Evolutionary conservation across 37 sponge, comb jelly and placozoan species (phyloP).

Genomic region (Lycopodina hypogea): DNA sequence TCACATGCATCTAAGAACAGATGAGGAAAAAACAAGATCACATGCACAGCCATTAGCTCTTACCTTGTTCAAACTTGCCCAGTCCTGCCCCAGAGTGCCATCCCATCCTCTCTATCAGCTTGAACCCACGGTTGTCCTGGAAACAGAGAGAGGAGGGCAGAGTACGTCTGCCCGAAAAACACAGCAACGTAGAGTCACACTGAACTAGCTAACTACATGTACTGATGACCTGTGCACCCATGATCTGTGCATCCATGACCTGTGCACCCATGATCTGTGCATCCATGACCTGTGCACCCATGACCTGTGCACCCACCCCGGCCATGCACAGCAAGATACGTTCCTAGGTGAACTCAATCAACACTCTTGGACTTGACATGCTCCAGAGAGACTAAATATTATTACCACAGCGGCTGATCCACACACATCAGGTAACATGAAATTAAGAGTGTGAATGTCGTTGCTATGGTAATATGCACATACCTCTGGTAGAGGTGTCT

Average conservation of each 20-base stretch:
- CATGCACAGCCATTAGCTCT: not conserved
- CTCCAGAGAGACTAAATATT: too few species aligned
- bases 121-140: slow-evolving; percentile 81
- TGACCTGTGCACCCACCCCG: too few species aligned
- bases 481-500: slow-evolving; percentile 65
- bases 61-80: slow-evolving; percentile 74
- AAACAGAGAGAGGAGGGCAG: slow-evolving; percentile 12
- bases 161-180: slow-evolving; percentile 45
- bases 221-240: not conserved
- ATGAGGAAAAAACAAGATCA: not conserved
- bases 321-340: not conserved
- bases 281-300: too few species aligned
- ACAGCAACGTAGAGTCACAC: too few species aligned
- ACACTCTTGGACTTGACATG: too few species aligned
- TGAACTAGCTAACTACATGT: not conserved
- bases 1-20: not conserved
- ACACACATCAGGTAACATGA: too few species aligned
- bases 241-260: not conserved
- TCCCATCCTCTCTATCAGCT: slow-evolving; percentile 76
- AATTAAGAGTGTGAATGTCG: too few species aligned
- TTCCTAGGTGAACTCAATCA: not conserved
- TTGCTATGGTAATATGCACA: too few species aligned
- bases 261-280: too few species aligned
- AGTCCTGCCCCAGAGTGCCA: slow-evolving; percentile 77
- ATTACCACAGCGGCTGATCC: too few species aligned